Conservation (phyloP, 2,797 vertebrate genomes). For the Mionectes olivaceus region DNA sequence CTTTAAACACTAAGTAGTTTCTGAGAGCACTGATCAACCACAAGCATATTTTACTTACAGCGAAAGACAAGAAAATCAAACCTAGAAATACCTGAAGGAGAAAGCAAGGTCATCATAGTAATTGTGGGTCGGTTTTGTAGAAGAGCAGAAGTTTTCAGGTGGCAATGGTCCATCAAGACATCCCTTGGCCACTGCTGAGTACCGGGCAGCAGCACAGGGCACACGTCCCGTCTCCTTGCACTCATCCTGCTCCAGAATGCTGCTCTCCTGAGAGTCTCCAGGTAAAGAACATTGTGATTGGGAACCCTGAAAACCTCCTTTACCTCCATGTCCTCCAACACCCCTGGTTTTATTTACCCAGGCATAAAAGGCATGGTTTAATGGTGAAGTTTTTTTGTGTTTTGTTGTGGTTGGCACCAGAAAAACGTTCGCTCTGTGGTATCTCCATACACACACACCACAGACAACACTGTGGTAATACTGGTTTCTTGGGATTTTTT, state of each 20-base stretch:
- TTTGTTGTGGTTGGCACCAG: conserved; percentile 75
- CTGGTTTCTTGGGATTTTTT: conserved; percentile 51
- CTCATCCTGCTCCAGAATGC: neutral
- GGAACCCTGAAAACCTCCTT: neutral
- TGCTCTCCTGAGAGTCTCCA: neutral
- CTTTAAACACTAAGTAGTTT: neutral
- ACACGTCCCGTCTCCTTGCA: rapidly evolving
- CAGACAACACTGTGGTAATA: conserved; percentile 63
- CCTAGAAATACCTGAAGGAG: neutral
- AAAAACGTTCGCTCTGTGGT: conserved; percentile 56
- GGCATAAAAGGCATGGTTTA: conserved; percentile 65
- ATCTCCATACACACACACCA: conserved; percentile 54
- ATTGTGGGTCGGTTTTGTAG: neutral
- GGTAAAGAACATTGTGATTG: rapidly evolving
- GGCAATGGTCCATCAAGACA: neutral
- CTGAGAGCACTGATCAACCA: neutral
- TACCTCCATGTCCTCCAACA: neutral
- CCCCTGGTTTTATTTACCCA: neutral
- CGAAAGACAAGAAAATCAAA: neutral
- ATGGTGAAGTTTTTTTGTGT: conserved; percentile 52
- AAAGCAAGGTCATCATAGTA: neutral
- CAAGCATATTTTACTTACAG: neutral
- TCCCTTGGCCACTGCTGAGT: neutral
- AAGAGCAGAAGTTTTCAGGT: neutral
- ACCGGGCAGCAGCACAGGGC: neutral